These are phyloP conservation scores for Cephalopholis sonnerati DNA, from an alignment of 2,113 vertebrate species.

Conservation along the genomic window DNA sequence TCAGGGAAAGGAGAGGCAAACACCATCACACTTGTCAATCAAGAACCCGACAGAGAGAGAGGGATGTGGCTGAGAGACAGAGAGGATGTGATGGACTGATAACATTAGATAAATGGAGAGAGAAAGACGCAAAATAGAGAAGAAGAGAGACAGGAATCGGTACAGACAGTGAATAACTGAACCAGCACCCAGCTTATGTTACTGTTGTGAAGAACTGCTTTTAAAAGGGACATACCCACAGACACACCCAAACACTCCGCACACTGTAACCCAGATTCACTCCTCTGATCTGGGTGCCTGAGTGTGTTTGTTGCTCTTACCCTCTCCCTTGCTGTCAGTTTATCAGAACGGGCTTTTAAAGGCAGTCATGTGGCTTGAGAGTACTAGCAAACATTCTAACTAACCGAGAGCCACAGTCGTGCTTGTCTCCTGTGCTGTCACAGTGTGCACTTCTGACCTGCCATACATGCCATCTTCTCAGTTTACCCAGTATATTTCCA, in stretches of 20 bases:
- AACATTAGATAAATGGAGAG: constrained; percentile 6
- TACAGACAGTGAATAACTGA: constrained; percentile 62
- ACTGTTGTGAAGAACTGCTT: constrained; percentile 5
- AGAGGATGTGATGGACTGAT: constrained; percentile 19
- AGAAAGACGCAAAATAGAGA: neutral
- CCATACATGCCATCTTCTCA: too few species aligned
- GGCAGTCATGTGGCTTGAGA: neutral
- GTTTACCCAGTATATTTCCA: too few species aligned
- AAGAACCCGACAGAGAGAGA: constrained; percentile 26
- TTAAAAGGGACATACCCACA: constrained; percentile 43
- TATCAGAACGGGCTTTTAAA: constrained; percentile 31
- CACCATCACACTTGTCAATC: constrained; percentile 76
- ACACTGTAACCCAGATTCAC: constrained; percentile 44
- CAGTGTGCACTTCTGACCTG: too few species aligned
- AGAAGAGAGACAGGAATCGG: constrained; percentile 37
- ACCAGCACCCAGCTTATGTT: neutral
- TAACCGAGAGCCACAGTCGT: neutral
- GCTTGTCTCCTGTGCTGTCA: neutral
- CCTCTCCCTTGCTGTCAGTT: constrained; percentile 7
- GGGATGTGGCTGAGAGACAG: neutral
- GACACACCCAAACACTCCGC: constrained; percentile 31
- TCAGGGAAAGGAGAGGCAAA: constrained; percentile 75
- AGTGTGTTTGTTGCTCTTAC: constrained; percentile 43
- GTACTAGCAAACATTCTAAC: neutral
- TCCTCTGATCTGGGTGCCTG: constrained; percentile 37